These are phyloP conservation scores for Exephanes ischioxanthus DNA, from an alignment of 2,888 invertebrate genomes.

Conservation along the genomic window DNA sequence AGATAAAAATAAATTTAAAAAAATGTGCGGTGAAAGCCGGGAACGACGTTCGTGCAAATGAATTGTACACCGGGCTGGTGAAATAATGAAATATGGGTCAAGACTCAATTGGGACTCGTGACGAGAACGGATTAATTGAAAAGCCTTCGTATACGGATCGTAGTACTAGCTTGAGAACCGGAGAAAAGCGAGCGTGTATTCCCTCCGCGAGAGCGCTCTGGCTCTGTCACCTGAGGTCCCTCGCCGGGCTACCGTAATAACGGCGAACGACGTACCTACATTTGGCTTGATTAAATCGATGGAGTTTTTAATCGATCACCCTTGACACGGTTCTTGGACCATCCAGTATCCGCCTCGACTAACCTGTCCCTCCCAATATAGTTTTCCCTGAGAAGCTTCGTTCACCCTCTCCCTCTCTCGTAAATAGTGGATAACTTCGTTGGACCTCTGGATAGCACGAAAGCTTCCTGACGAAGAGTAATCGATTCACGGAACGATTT, in stretches of 20 bases:
- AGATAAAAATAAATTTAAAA: not conserved
- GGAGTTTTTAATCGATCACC: constrained; percentile 54
- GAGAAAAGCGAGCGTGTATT: constrained; percentile 20
- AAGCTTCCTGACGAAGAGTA: constrained; percentile 47
- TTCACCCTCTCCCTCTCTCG: constrained; percentile 15
- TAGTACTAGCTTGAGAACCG: not conserved
- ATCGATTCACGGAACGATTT: constrained; percentile 58
- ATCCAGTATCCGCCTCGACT: constrained; percentile 8
- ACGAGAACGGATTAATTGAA: constrained; percentile 34
- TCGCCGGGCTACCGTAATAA: constrained; percentile 4
- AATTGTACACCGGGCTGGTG: not conserved
- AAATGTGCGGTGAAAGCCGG: not conserved
- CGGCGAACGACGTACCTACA: not conserved
- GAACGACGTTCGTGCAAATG: not conserved
- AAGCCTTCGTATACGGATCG: not conserved
- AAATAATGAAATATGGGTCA: constrained; percentile 38
- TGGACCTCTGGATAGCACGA: constrained; percentile 36
- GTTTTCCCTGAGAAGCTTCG: constrained; percentile 39
- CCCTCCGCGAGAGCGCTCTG: not conserved
- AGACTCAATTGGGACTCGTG: constrained; percentile 16
- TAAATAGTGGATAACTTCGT: constrained; percentile 56
- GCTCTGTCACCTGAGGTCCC: constrained; percentile 9
- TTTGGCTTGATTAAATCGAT: constrained; percentile 55
- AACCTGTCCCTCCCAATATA: constrained; percentile 37
- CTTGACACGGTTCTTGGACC: constrained; percentile 49